A percentile compares a stretch with the other conserved stretches of the same genome.
Evolutionary conservation across 2,113 vertebrate species (phyloP).

Genomic region (Quiscalus mexicanus): DNA sequence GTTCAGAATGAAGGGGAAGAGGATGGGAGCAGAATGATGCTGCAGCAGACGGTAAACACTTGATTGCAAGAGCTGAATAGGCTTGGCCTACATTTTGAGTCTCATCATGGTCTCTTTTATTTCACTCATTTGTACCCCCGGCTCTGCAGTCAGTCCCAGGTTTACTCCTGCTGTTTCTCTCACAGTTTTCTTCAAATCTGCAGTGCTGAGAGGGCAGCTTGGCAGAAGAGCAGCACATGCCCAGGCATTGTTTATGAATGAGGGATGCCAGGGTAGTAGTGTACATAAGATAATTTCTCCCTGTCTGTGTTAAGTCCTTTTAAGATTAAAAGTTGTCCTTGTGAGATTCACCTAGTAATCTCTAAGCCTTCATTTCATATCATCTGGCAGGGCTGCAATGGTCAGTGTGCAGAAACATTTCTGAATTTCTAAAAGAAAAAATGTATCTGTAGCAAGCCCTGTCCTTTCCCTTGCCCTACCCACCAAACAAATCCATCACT

Average conservation of each 20-base stretch:
- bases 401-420: neutral
- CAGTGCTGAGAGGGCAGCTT: neutral
- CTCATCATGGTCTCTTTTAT: neutral
- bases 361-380: neutral
- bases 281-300: neutral
- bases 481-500: neutral
- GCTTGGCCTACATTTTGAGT: conserved; percentile 10
- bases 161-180: neutral
- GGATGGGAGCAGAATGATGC: conserved; percentile 7
- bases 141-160: neutral
- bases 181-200: neutral
- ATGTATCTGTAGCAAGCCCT: neutral
- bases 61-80: conserved; percentile 15
- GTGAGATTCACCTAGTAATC: neutral
- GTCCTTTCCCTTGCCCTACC: conserved; percentile 24
- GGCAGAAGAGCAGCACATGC: neutral
- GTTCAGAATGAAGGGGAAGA: conserved; percentile 16
- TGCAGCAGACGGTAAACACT: neutral
- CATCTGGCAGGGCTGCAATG: neutral
- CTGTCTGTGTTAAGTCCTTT: conserved; percentile 7
- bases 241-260: neutral
- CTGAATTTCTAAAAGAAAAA: conserved; percentile 10
- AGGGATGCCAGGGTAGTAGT: neutral
- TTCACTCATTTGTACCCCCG: neutral
- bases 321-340: conserved; percentile 31